Percentiles rank a stretch among this genome's conserved stretches.
These are phyloP conservation scores for Orycteropus afer DNA, from an alignment of 2,113 vertebrate genomes.

Conservation along the genomic window DNA sequence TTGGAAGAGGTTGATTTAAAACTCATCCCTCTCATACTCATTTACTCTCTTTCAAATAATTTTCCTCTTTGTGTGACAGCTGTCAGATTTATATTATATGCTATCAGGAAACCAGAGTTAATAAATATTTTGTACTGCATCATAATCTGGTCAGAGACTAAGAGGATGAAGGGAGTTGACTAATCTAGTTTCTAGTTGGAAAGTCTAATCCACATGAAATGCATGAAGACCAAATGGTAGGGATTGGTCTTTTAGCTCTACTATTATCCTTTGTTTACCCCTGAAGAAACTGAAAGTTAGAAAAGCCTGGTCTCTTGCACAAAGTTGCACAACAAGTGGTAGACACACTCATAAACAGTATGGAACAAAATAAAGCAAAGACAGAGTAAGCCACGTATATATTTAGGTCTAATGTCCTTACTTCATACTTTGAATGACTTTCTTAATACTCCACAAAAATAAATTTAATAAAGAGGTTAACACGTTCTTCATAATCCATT, in stretches of 20 bases:
- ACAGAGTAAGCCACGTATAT: background rate
- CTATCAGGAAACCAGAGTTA: background rate
- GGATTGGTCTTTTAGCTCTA: background rate
- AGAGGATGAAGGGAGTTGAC: no score
- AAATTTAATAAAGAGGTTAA: background rate
- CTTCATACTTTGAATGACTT: background rate
- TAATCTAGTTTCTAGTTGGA: background rate
- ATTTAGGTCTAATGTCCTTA: background rate
- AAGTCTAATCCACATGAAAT: background rate
- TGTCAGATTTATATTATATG: background rate
- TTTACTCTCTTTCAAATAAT: background rate
- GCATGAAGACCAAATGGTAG: background rate
- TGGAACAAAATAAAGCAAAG: slow-evolving; percentile 7
- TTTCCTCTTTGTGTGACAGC: background rate
- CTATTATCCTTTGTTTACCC: background rate
- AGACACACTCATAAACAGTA: background rate
- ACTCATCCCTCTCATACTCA: background rate
- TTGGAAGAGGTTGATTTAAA: background rate
- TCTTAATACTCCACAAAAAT: background rate
- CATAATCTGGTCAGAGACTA: background rate
- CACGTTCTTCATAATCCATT: background rate
- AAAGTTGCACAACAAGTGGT: background rate
- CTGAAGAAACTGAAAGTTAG: background rate
- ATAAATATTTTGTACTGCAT: background rate
- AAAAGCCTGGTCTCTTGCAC: background rate